Percentiles rank a stretch among this genome's conserved stretches.
These are phyloP conservation scores for Coluber constrictor DNA, from an alignment of 2,797 vertebrate genomes.

Conservation along the genomic window DNA sequence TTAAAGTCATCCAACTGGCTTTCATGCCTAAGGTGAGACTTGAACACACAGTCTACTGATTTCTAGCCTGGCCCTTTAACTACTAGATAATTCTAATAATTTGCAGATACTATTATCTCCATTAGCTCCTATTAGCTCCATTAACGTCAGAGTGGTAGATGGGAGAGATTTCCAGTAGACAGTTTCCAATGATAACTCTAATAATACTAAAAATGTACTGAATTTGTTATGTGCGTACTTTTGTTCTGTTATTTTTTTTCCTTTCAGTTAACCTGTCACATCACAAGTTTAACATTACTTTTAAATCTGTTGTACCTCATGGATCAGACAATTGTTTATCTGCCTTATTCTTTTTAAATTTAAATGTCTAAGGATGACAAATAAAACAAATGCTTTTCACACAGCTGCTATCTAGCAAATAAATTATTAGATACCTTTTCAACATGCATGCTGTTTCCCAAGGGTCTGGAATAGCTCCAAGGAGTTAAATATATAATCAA, in stretches of 20 bases:
- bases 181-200: background rate
- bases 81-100: background rate
- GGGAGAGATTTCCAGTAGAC: background rate
- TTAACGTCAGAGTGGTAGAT: background rate
- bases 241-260: background rate
- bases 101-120: background rate
- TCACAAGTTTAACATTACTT: background rate
- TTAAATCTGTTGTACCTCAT: background rate
- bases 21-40: background rate
- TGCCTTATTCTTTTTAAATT: background rate
- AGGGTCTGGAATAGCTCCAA: constrained; percentile 52
- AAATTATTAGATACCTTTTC: constrained; percentile 61
- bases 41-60: background rate
- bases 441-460: constrained; percentile 54
- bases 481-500: constrained; percentile 62
- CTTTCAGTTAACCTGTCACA: background rate
- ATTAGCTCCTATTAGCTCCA: background rate
- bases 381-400: constrained; percentile 38
- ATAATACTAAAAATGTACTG: background rate
- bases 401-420: constrained; percentile 47
- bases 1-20: background rate
- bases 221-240: background rate
- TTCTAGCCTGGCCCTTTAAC: background rate
- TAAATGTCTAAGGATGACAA: constrained; percentile 21
- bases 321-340: background rate